Evolutionary conservation across 2,797 vertebrate genomes (phyloP), one percentile per base, ranked within the genome.

Genomic region (Sylvilagus floridanus): DNA sequence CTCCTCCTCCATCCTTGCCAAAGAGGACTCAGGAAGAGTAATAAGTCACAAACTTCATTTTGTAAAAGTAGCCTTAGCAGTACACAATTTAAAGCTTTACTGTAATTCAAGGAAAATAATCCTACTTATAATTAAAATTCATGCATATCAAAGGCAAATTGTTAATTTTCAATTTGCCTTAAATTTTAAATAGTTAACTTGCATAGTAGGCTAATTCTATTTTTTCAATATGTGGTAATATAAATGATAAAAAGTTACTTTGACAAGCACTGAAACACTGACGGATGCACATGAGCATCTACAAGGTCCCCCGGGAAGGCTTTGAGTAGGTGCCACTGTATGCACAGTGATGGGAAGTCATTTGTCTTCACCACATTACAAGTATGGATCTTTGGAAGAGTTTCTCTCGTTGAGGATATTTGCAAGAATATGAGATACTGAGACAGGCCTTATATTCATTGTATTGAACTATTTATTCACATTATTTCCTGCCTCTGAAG

Each of bases 171-270:
- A 75, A 57, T 24, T 87, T 47, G 21, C 12, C 32, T 52, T 71
- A 32, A 17, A 73, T 88, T 66, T 66, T 60, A 72, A 72, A 57
- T 79, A 69, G 26, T 22, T 60, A n/a, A 76, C 21, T 35, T n/a
- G 10, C 10, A 71, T 42, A 35, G 12, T 22, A 52, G 21, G 0
- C 73, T 47, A 60, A 84, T 88, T 82, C 4, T 35, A 50, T 54
- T 22, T 62, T 54, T 66, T 89, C 22, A 57, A 57, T 16, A 5
- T 42, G 42, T 14, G 62, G 4, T 47, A 42, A 65, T 28, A 52
- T 60, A 32, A 90, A 75, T 47, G 81, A 32, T 77, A 60, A 93
- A 62, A 77, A 72, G 11, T 72, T 9, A 37, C 78, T 91, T 73
- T 52, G 9, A 57, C 6, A 78, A 71, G 17, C 47, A 71, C 77